phyloP scores from a whole-genome alignment of 92 coral and sea anemone genomes.

The Bergia sp. region DNA sequence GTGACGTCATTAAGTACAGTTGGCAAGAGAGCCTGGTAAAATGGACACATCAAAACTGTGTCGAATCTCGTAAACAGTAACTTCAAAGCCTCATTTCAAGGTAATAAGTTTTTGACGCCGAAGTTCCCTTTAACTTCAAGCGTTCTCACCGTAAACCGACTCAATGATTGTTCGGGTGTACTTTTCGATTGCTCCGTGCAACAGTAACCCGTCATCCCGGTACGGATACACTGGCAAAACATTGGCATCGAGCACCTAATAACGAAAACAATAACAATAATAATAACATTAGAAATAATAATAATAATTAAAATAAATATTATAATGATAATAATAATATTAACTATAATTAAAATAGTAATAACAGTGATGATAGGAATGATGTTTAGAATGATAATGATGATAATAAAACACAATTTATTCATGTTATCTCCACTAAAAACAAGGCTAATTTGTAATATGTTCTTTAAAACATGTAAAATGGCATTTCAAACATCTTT shows the following conservation, averaged over 20 bases:
- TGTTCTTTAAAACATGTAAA: too few species aligned
- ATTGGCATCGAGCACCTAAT: conserved; percentile 75
- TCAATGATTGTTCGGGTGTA: conserved; percentile 76
- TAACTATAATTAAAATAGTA: too few species aligned
- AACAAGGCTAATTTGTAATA: too few species aligned
- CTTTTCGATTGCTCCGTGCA: conserved; percentile 79
- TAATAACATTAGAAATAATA: not conserved
- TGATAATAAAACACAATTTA: too few species aligned
- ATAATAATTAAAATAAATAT: not conserved
- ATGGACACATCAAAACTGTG: too few species aligned
- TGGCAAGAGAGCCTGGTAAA: too few species aligned
- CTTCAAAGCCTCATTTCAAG: too few species aligned
- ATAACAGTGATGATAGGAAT: too few species aligned
- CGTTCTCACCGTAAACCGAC: conserved; percentile 74
- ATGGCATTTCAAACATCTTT: too few species aligned
- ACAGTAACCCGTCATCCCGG: conserved; percentile 86
- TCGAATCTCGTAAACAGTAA: too few species aligned
- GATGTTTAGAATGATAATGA: not conserved
- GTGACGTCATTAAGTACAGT: not conserved
- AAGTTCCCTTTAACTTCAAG: not conserved
- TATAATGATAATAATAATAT: not conserved
- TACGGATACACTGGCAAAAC: conserved; percentile 91
- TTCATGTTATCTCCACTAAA: too few species aligned
- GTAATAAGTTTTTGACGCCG: too few species aligned
- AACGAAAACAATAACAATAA: not conserved